These are phyloP conservation scores for Chironomus riparius DNA, from an alignment of 2,888 invertebrate genomes.

Conservation along the genomic window DNA sequence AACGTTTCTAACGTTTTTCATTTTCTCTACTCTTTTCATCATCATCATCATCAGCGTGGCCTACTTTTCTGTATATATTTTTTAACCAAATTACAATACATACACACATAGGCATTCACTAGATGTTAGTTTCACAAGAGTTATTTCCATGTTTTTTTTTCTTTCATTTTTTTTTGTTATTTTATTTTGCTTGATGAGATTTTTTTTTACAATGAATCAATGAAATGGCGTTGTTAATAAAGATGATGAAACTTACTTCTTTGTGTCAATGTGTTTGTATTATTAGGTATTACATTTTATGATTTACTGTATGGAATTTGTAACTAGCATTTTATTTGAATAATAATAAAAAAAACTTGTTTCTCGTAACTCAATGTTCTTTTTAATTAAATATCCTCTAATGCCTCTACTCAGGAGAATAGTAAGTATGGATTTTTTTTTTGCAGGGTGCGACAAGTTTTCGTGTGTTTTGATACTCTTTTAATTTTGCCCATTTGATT, in stretches of 20 bases:
- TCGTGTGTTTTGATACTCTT: neutral
- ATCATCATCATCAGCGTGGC: slow-evolving; percentile 8
- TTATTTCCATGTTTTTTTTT: neutral
- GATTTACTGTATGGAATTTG: too few relatives aligned
- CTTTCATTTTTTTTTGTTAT: neutral
- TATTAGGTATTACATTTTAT: too few relatives aligned
- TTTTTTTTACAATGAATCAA: neutral
- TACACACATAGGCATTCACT: too few relatives aligned
- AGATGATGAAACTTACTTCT: too few relatives aligned
- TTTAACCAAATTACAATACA: neutral
- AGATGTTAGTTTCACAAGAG: neutral
- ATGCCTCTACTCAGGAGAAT: too few relatives aligned
- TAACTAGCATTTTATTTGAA: too few relatives aligned
- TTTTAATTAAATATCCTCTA: too few relatives aligned
- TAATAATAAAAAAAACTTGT: too few relatives aligned
- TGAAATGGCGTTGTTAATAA: too few relatives aligned
- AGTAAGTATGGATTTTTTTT: neutral
- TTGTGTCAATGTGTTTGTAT: too few relatives aligned
- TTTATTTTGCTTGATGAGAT: neutral
- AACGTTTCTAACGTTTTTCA: slow-evolving; percentile 22
- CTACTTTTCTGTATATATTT: slow-evolving; percentile 18
- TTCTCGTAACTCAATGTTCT: too few relatives aligned
- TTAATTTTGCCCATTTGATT: neutral
- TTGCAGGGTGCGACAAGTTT: slow-evolving; percentile 13
- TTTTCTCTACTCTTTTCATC: neutral